These are phyloP conservation scores for Rhinichthys osculus DNA, from an alignment of 2,797 vertebrate species.

Conservation along the genomic window DNA sequence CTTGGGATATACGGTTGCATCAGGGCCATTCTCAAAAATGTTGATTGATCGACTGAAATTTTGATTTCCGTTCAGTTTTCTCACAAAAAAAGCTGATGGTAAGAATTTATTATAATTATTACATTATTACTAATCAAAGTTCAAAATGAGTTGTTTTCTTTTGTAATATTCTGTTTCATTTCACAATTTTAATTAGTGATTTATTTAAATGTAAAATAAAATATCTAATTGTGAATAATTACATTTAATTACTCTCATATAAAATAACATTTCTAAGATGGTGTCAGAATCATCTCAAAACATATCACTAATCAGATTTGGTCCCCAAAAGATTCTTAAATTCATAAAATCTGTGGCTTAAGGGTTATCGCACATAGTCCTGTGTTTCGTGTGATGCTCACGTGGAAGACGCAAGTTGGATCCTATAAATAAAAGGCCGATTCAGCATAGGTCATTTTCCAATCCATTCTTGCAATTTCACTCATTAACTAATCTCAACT, in stretches of 20 bases:
- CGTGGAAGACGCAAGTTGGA: neutral
- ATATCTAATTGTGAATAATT: neutral
- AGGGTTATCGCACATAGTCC: neutral
- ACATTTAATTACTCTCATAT: neutral
- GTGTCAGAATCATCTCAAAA: neutral
- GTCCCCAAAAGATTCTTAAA: neutral
- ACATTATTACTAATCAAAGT: no score
- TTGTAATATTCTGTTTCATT: neutral
- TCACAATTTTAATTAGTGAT: no score
- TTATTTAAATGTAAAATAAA: neutral
- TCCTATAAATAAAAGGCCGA: neutral
- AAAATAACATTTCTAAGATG: neutral
- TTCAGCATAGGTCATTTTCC: constrained; percentile 9
- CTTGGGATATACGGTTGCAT: neutral
- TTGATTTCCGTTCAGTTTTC: neutral
- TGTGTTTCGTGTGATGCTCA: no score
- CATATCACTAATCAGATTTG: neutral
- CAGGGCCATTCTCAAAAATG: neutral
- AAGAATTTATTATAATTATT: neutral
- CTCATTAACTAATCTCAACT: neutral
- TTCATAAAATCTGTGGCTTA: neutral
- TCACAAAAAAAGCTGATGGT: neutral
- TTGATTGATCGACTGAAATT: neutral
- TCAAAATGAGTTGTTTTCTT: no score
- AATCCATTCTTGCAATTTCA: constrained; percentile 23